Conservation (phyloP, 2,113 vertebrate species). For the Tychaedon coryphoeus region DNA sequence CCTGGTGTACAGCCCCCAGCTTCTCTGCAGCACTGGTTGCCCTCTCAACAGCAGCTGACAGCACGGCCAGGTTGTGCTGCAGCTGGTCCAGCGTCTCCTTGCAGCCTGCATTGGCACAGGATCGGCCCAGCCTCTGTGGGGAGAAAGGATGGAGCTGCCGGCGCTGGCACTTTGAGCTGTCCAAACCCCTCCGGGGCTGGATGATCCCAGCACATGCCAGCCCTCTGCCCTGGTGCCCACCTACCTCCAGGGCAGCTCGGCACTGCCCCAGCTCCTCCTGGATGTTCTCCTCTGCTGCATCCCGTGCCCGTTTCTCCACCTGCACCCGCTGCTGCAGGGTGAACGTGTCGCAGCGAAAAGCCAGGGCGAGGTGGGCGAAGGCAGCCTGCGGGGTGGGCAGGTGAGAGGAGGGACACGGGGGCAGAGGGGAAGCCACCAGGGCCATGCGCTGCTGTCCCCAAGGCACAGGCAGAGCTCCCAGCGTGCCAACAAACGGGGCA, state of each 20-base stretch:
- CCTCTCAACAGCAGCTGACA: conserved; percentile 68
- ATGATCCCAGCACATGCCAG: no score
- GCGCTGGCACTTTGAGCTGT: background rate
- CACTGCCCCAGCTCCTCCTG: conserved; percentile 80
- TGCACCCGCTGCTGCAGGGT: conserved; percentile 82
- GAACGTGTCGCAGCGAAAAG: conserved; percentile 82
- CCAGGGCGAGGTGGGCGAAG: conserved; percentile 81
- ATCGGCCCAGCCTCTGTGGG: conserved; percentile 70
- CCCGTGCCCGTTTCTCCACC: conserved; percentile 80
- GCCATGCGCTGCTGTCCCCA: background rate
- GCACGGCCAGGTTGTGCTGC: conserved; percentile 74
- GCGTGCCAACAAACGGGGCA: background rate
- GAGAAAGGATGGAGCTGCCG: background rate
- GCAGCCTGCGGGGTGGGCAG: conserved; percentile 57
- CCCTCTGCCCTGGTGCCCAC: background rate
- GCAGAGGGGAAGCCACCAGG: background rate
- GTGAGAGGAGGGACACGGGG: background rate
- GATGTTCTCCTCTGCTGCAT: conserved; percentile 83
- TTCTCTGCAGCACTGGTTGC: conserved; percentile 78
- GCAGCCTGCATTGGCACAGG: conserved; percentile 69
- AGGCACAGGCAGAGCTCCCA: background rate
- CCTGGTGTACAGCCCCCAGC: conserved; percentile 86
- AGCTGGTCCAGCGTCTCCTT: conserved; percentile 75
- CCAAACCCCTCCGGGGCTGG: background rate
- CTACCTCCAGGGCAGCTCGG: conserved; percentile 78